Conservation (phyloP, 64 coral and sea anemone species). For the Trachythela sp. region DNA sequence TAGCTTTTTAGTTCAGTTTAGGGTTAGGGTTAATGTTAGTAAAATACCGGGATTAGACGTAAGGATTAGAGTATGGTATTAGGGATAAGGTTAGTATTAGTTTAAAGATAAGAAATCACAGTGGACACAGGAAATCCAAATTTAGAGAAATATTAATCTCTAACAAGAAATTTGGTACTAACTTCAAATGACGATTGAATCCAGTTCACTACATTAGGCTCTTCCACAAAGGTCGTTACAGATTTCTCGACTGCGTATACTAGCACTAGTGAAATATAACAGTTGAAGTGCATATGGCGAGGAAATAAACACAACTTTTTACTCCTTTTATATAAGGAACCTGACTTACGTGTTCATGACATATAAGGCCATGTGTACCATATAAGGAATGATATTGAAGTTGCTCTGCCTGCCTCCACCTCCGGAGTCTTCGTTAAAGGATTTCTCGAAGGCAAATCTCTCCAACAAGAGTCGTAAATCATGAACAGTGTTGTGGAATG, state of each 20-base stretch:
- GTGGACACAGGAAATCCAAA: neutral
- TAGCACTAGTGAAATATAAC: conserved; percentile 54
- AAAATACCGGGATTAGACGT: no score
- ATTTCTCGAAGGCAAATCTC: conserved; percentile 84
- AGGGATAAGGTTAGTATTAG: no score
- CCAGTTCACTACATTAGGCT: conserved; percentile 71
- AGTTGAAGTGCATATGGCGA: neutral
- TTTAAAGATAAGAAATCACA: no score
- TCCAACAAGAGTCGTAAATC: conserved; percentile 82
- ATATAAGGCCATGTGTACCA: conserved; percentile 91
- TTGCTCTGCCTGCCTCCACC: conserved; percentile 93
- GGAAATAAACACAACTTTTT: neutral
- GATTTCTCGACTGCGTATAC: conserved; percentile 80
- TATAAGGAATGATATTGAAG: conserved; percentile 90
- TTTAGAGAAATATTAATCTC: conserved; percentile 2
- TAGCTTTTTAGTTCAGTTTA: no score
- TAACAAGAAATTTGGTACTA: neutral
- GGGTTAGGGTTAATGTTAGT: no score
- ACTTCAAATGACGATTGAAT: conserved; percentile 68
- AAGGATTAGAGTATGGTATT: no score
- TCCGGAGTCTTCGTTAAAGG: conserved; percentile 95
- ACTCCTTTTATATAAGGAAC: no score
- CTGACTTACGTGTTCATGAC: conserved; percentile 87
- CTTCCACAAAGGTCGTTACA: conserved; percentile 71
- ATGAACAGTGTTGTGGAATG: conserved; percentile 71